These are phyloP conservation scores for Pygoscelis antarcticus DNA, from an alignment of 2,113 vertebrate species.

Conservation along the genomic window DNA sequence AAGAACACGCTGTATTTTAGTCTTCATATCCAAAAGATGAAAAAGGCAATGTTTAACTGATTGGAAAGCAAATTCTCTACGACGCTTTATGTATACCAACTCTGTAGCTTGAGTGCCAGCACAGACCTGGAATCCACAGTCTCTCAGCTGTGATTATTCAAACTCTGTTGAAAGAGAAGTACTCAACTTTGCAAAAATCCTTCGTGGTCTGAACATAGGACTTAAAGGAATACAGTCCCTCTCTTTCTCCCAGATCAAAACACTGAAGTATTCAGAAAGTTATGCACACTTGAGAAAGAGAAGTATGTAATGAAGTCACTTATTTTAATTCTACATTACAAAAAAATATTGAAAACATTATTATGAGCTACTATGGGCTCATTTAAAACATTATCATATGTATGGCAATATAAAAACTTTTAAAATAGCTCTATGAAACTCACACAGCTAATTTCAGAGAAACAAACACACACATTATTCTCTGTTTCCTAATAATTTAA, in stretches of 20 bases:
- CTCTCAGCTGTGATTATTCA: neutral
- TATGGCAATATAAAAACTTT: neutral
- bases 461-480: neutral
- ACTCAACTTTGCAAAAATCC: neutral
- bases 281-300: neutral
- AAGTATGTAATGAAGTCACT: neutral
- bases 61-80: neutral
- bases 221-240: neutral
- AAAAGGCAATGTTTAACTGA: neutral
- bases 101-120: neutral
- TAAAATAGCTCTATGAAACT: neutral
- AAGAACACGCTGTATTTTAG: neutral
- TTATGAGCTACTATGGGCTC: neutral
- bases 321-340: neutral
- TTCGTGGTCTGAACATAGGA: neutral
- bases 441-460: neutral
- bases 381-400: neutral
- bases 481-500: neutral
- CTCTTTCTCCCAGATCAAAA: neutral
- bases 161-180: neutral
- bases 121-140: neutral
- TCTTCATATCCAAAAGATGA: neutral
- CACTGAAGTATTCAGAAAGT: neutral
- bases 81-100: neutral
- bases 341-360: neutral